These are phyloP conservation scores for Tursiops truncatus DNA, from an alignment of 2,113 vertebrate species.

Conservation along the genomic window DNA sequence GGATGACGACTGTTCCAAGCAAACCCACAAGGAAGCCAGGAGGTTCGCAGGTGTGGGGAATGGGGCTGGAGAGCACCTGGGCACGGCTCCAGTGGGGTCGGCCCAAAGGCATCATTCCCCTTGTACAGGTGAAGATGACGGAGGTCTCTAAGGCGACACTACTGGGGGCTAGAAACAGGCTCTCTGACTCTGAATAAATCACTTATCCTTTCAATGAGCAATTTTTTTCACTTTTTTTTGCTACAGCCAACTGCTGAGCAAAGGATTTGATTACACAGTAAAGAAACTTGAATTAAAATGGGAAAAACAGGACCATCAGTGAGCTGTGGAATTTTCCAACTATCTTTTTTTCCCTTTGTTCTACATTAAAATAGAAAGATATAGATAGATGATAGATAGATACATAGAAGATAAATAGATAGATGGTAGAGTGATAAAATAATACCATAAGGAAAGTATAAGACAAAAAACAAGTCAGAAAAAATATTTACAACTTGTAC, in stretches of 20 bases:
- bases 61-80: rapidly evolving
- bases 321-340: background rate
- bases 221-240: too few relatives aligned
- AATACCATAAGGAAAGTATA: background rate
- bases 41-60: rapidly evolving
- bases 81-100: rapidly evolving
- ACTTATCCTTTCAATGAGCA: rapidly evolving
- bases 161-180: background rate
- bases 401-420: background rate
- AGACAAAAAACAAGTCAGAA: background rate
- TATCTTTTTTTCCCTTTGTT: background rate
- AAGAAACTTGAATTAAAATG: background rate
- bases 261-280: rapidly evolving
- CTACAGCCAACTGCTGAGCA: background rate
- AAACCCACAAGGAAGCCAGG: background rate
- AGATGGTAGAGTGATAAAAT: background rate
- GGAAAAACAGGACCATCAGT: background rate
- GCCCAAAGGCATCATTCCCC: background rate
- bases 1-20: background rate
- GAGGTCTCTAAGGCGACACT: background rate
- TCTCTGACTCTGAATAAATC: background rate
- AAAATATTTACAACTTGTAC: background rate
- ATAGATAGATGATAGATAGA: too few relatives aligned
- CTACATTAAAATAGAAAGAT: background rate
- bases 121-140: background rate